Conservation (phyloP, 2,113 vertebrate species). For the Callocephalon fimbriatum region DNA sequence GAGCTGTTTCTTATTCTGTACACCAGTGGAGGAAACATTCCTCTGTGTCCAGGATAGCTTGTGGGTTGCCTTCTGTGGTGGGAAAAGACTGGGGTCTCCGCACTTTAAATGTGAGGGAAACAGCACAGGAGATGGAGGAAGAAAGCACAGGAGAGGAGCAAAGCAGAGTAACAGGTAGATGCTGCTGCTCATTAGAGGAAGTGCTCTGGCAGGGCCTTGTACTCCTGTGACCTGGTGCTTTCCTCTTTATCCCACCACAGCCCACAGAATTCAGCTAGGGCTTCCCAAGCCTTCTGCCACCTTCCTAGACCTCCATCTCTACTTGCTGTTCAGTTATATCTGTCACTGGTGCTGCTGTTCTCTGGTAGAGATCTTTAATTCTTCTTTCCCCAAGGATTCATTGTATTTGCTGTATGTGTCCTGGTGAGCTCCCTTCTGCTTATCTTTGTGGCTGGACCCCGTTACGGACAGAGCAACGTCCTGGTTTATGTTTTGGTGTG, state of each 20-base stretch:
- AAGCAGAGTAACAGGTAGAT: background rate
- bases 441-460: slow-evolving; percentile 82
- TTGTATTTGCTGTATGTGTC: slow-evolving; percentile 82
- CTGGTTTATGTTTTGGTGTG: slow-evolving; percentile 86
- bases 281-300: background rate
- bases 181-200: background rate
- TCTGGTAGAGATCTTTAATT: slow-evolving; percentile 34
- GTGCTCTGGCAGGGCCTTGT: accelerated
- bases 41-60: background rate
- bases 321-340: background rate
- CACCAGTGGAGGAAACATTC: background rate
- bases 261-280: background rate
- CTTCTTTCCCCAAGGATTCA: slow-evolving; percentile 78
- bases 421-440: slow-evolving; percentile 82
- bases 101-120: background rate
- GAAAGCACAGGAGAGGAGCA: background rate
- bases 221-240: background rate
- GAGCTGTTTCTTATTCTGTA: background rate
- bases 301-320: background rate
- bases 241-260: background rate
- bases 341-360: background rate
- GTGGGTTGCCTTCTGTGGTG: background rate
- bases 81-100: background rate
- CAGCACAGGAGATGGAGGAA: background rate
- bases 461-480: slow-evolving; percentile 83